These are phyloP conservation scores for Siphlonurus alternatus DNA, from an alignment of 2,888 invertebrate species.

Conservation along the genomic window DNA sequence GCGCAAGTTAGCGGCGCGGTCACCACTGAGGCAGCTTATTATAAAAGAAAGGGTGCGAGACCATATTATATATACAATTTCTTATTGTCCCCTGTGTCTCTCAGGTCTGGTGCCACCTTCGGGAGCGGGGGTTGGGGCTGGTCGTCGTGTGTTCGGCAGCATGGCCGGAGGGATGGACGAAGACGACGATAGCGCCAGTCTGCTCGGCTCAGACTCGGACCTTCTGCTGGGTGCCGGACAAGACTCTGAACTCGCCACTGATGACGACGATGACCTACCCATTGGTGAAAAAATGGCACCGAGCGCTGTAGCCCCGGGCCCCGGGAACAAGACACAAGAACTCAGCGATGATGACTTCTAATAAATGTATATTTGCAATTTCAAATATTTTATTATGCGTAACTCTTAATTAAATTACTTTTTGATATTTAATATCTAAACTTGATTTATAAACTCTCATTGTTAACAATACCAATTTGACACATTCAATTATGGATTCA, in stretches of 20 bases:
- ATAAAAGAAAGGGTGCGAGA: too few relatives aligned
- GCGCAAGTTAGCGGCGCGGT: too few relatives aligned
- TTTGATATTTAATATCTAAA: too few relatives aligned
- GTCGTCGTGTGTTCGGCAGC: background rate
- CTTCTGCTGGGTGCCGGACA: background rate
- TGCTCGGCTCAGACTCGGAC: slow-evolving; percentile 1
- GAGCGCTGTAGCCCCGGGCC: background rate
- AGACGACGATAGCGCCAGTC: background rate
- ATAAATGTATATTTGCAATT: too few relatives aligned
- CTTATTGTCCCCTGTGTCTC: too few relatives aligned
- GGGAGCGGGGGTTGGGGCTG: background rate
- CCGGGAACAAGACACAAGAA: background rate
- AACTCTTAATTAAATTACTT: too few relatives aligned
- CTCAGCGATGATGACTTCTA: slow-evolving; percentile 1
- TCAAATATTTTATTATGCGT: too few relatives aligned
- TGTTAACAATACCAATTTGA: too few relatives aligned
- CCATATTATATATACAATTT: too few relatives aligned
- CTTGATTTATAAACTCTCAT: too few relatives aligned
- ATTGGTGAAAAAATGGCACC: background rate
- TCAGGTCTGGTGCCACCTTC: background rate
- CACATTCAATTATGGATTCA: too few relatives aligned
- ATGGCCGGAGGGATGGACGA: background rate
- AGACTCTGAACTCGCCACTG: background rate
- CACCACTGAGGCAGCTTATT: too few relatives aligned
- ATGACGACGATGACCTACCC: slow-evolving; percentile 3